phyloP scores from a whole-genome alignment of 2,797 vertebrate species.

The Octomys mimax region DNA sequence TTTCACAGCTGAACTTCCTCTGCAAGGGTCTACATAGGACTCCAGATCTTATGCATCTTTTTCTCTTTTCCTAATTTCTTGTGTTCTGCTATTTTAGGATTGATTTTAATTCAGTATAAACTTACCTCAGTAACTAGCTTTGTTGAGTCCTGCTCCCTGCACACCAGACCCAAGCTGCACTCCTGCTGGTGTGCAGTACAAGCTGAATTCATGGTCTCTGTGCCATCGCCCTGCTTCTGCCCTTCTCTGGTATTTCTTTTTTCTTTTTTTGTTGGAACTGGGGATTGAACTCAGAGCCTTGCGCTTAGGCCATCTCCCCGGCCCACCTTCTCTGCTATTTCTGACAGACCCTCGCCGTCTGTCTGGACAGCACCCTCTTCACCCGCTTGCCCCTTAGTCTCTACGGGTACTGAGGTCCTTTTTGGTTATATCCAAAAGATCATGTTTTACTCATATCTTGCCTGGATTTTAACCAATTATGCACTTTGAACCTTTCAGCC shows the following conservation, averaged over 20 bases:
- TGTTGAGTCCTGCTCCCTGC: not conserved
- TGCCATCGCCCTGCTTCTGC: too few species aligned
- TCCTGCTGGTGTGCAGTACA: not conserved
- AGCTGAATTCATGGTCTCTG: not conserved
- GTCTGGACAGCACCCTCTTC: not conserved
- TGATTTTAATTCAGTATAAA: not conserved
- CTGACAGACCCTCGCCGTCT: accelerated
- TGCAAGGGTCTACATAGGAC: not conserved
- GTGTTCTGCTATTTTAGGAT: not conserved
- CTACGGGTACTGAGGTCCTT: not conserved
- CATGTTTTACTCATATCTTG: not conserved
- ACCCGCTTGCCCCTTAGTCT: not conserved
- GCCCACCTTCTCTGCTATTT: too few species aligned
- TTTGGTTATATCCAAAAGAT: not conserved
- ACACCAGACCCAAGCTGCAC: not conserved
- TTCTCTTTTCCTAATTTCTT: not conserved
- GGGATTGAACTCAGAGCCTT: too few species aligned
- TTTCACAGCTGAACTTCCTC: not conserved
- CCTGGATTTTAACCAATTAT: not conserved
- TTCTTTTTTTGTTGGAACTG: too few species aligned
- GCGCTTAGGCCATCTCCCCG: too few species aligned
- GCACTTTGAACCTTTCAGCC: not conserved
- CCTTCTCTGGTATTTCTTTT: not conserved
- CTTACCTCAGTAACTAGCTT: not conserved
- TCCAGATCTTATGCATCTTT: not conserved